Evolutionary conservation across 2,888 invertebrate species (phyloP), one percentile per base, ranked within the genome.

Genomic region (Noctua comes): DNA sequence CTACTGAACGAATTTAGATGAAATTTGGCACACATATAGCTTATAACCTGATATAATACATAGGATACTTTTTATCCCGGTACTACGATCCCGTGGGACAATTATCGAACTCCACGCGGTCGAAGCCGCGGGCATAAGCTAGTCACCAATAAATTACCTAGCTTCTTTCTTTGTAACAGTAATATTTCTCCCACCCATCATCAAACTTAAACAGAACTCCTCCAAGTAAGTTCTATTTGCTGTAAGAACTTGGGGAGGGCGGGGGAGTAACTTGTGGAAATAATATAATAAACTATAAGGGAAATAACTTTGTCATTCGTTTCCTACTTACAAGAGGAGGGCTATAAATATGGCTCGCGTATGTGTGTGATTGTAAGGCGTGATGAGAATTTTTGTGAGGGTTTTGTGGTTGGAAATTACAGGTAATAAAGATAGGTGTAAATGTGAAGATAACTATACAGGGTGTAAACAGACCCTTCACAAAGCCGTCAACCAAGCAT

Each of bases 211-310:
- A 64, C 21, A 64, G 21, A 64, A 64, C 31, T 64, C 7, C 62
- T 27, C 21, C 21, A 64, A 64, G 36, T 1, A 64, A 48, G 62
- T 73, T 68, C 11, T 85, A 72, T 83, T 85, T 77, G 71, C 59
- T 65, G 64, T 68, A 11, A 46, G 70, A 74, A 75, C 43, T 82
- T 77, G 36, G 2, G n/a, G n/a, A 69, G 66, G 70, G 62, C 16
- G 43, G n/a, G 59, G 3, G 43, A 78, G 72, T 70, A 75, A 77
- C 62, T 84, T 77, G 70, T 13, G 77, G 70, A 86, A 76, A 82
- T 84, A 72, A 86, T 86, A 82, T 84, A 72, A 86, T 86, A 84
- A 82, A 86, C 77, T 66, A 68, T 82, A 80, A 62, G 76, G 64
- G 76, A 66, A 40, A 71, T 68, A 82, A 84, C 77, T 86, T 88